These are phyloP conservation scores for Tetramorium simillimum DNA, from an alignment of 1,140 invertebrate species.

Conservation along the genomic window DNA sequence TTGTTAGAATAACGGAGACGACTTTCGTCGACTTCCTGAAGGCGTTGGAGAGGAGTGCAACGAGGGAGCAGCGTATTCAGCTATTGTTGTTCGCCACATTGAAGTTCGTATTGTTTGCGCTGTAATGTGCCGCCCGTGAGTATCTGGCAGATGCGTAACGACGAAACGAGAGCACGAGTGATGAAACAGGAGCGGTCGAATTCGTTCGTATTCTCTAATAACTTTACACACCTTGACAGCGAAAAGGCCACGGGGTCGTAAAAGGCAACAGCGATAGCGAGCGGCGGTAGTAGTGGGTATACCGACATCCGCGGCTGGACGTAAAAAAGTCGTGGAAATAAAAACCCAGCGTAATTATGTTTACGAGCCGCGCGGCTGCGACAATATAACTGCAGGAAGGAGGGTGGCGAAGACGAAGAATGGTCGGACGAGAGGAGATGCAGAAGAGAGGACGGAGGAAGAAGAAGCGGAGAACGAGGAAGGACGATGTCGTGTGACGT, in stretches of 20 bases:
- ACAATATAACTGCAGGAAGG: conserved; percentile 71
- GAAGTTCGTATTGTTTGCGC: conserved; percentile 4
- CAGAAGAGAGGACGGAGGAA: background rate
- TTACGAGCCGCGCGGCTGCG: conserved; percentile 72
- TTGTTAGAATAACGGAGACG: background rate
- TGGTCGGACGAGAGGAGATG: conserved; percentile 28
- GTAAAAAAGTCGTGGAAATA: conserved; percentile 66
- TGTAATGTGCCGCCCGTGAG: background rate
- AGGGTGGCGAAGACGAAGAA: conserved; percentile 51
- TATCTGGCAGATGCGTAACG: conserved; percentile 9
- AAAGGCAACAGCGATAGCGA: conserved; percentile 48
- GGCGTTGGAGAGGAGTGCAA: background rate
- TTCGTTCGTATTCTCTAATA: conserved; percentile 57
- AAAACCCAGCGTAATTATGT: conserved; percentile 74
- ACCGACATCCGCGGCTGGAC: conserved; percentile 51
- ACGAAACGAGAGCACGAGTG: background rate
- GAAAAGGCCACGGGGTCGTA: conserved; percentile 64
- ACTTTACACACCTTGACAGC: conserved; percentile 65
- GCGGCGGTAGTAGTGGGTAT: conserved; percentile 14
- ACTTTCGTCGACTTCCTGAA: background rate
- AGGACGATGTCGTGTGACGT: background rate
- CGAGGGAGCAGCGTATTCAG: conserved; percentile 3
- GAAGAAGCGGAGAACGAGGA: background rate
- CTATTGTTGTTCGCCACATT: background rate
- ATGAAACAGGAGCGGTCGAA: conserved; percentile 2